A percentile compares a stretch with the other conserved stretches of the same genome.
phyloP scores from a whole-genome alignment of 30 jellyfish, hydroid and myxozoan genomes.

The Haliclystus octoradiatus region DNA sequence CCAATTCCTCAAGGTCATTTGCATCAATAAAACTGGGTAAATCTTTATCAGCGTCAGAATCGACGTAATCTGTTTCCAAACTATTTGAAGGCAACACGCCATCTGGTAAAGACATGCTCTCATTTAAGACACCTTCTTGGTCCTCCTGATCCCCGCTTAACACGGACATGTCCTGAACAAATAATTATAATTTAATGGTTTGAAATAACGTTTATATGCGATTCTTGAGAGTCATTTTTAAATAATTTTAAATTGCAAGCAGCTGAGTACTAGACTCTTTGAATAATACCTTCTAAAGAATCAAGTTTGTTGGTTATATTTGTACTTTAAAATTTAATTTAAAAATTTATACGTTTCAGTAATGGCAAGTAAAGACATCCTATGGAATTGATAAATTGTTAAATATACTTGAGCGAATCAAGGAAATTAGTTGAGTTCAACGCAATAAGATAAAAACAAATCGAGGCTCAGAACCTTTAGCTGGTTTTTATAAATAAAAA shows the following conservation, averaged over 20 bases:
- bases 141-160: slow-evolving; percentile 20
- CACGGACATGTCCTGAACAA: slow-evolving; percentile 4
- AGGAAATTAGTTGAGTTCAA: not conserved
- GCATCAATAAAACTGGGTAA: slow-evolving; percentile 49
- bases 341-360: not conserved
- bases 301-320: no score
- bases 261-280: no score
- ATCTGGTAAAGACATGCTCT: slow-evolving; percentile 56
- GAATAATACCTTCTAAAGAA: no score
- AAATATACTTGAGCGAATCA: not conserved
- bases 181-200: no score
- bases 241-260: no score
- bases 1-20: slow-evolving; percentile 35
- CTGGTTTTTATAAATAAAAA: no score
- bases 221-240: no score
- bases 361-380: not conserved
- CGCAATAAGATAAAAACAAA: not conserved
- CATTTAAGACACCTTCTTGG: slow-evolving; percentile 52
- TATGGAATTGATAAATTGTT: not conserved
- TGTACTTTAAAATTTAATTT: no score
- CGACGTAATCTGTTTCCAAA: slow-evolving; percentile 53
- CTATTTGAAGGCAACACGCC: slow-evolving; percentile 34
- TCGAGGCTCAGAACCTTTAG: no score
- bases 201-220: no score
- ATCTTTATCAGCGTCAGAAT: slow-evolving; percentile 45